Evolutionary conservation across 2,113 vertebrate species (phyloP), one percentile per base, ranked within the genome.

Genomic region (Limnothrissa miodon): DNA sequence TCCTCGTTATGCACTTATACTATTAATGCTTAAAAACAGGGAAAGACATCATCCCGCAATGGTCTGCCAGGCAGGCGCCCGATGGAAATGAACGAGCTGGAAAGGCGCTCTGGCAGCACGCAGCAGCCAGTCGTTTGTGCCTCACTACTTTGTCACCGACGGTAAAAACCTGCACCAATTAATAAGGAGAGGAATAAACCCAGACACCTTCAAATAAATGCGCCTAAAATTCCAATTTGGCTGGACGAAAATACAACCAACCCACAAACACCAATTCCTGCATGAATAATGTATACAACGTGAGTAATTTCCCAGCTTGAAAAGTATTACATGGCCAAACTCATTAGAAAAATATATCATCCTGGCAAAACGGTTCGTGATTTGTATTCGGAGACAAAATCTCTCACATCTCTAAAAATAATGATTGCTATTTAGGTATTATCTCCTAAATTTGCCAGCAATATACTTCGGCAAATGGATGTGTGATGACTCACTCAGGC

Each of bases 1-100:
- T 8, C 59, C 66, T 74, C 88, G 81, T 9, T 82, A 79, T 86
- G 83, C 86, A 82, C 85, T 89, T 90, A 86, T 90, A 89, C 91
- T 89, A 90, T 89, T 84, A 90, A 90, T 86, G 85, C 78, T 87
- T 83, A 78, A 90, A 89, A 86, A 88, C 90, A 80, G 87, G 81
- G 81, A 81, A 81, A 85, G 83, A 86, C 88, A 90, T 85, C 85
- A 86, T 83, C 83, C 78, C 36, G 84, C 82, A 13, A 45, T 48
- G 80, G 84, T 85, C 80, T 89, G 88, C 91, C 91, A 92, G 87
- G 25, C 78, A 86, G 81, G 66, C 66, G 66, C 46, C 84, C 85
- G 25, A 80, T 87, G 87, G 83, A 89, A 83, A 90, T 87, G 78
- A 87, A 86, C 44, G 87, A 89, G 78, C 82, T 84, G 86, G 82